These are phyloP conservation scores for Drosophila infuscata DNA, from an alignment of 2,888 invertebrate species.

Conservation along the genomic window DNA sequence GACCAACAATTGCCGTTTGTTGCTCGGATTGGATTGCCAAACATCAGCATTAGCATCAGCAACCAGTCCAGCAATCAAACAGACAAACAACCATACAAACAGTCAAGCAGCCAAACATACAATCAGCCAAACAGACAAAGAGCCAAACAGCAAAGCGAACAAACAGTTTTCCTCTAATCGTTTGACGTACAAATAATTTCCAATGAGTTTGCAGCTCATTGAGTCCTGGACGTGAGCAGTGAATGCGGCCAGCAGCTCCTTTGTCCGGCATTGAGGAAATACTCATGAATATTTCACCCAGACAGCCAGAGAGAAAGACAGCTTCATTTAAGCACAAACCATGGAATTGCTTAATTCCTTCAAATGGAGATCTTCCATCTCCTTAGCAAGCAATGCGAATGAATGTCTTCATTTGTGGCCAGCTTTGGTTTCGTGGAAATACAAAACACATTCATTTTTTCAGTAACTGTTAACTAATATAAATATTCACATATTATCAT, in stretches of 20 bases:
- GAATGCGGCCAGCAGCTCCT: slow-evolving; percentile 17
- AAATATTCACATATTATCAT: not conserved
- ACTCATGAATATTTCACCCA: slow-evolving; percentile 10
- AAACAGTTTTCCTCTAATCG: slow-evolving; percentile 60
- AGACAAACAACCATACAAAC: slow-evolving; percentile 16
- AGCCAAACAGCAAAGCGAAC: slow-evolving; percentile 17
- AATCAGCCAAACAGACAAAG: slow-evolving; percentile 4
- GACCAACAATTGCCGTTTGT: slow-evolving; percentile 66
- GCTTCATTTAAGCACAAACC: slow-evolving; percentile 9
- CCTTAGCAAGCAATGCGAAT: slow-evolving; percentile 34
- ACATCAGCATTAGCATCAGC: slow-evolving; percentile 74
- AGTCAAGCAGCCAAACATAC: slow-evolving; percentile 3
- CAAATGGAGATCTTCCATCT: slow-evolving; percentile 4
- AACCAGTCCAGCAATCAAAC: slow-evolving; percentile 53
- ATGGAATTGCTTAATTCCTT: slow-evolving; percentile 27
- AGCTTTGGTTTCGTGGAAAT: not conserved
- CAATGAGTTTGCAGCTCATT: slow-evolving; percentile 80
- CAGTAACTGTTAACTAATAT: not conserved
- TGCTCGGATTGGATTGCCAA: slow-evolving; percentile 71
- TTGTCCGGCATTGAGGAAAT: slow-evolving; percentile 27
- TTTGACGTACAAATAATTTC: slow-evolving; percentile 79
- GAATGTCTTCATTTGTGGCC: slow-evolving; percentile 46
- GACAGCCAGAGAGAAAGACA: not conserved
- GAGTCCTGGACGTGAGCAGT: slow-evolving; percentile 68
- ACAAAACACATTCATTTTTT: not conserved